phyloP scores from a whole-genome alignment of 2,113 vertebrate species.

The Monopterus albus region DNA sequence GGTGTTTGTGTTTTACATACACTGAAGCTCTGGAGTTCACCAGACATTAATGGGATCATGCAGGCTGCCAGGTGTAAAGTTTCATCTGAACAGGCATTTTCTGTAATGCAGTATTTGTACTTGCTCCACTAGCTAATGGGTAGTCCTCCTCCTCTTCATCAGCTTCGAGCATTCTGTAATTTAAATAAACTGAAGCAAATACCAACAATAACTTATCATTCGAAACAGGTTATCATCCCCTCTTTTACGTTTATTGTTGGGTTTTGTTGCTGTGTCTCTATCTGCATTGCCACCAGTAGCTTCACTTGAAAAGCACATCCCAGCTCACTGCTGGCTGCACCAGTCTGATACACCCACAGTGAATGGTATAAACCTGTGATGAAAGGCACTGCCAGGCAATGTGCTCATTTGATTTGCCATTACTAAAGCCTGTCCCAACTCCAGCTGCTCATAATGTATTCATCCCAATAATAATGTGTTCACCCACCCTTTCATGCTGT shows the following conservation, averaged over 20 bases:
- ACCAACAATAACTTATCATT: neutral
- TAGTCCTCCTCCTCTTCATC: neutral
- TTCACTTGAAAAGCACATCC: too few species aligned
- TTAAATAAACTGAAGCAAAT: neutral
- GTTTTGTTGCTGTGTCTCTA: too few species aligned
- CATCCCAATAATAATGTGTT: too few species aligned
- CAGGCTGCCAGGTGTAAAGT: neutral
- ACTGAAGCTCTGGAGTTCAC: slow-evolving; percentile 2
- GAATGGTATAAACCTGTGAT: too few species aligned
- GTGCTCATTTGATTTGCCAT: too few species aligned
- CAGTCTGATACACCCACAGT: too few species aligned
- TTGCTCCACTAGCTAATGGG: slow-evolving; percentile 10
- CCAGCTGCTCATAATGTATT: too few species aligned
- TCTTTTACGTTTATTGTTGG: neutral
- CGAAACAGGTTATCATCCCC: neutral
- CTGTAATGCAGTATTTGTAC: slow-evolving; percentile 17
- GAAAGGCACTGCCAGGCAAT: too few species aligned
- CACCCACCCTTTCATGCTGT: too few species aligned
- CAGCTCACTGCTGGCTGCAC: too few species aligned
- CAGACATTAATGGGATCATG: neutral
- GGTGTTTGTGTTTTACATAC: slow-evolving; percentile 21
- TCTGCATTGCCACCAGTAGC: too few species aligned
- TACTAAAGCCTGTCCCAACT: too few species aligned
- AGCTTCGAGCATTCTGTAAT: neutral
- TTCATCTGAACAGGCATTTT: neutral